Base-by-base conservation (phyloP, 2,888 invertebrate genomes). In the Yponomeuta cagnagella region DNA sequence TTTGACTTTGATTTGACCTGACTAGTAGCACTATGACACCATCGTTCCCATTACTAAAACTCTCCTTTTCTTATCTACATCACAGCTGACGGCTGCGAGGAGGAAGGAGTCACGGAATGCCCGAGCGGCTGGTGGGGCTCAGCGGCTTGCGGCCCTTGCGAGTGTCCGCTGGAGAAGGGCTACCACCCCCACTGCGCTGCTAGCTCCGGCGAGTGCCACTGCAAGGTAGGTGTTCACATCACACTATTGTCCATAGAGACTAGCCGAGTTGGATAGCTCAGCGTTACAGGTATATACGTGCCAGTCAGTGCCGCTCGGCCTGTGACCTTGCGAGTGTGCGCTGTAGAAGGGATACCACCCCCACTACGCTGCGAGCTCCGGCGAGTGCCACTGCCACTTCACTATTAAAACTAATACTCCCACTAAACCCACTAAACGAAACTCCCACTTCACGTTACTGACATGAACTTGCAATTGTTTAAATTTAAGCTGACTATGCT, bases 41-140 rank as follows among this genome's bases (percentile, higher is more conserved):
- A 1, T 43, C 43, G 43, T 8, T 43, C 43, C 43, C 5, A 5
- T 6, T 4, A 43, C 43, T 43, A 43, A 43, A 43, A 5, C 43
- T 43, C 43, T 8, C 33, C 33, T 33, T 33, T 33, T 33, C 33
- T 33, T 5, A 5, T 2, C 37, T 5, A 1, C 43, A 43, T 58
- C 8, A 0, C 73, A 90, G 90, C 78, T 0, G 94, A 95, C 4
- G 97, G 96, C 70, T 97, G 97, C 79, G 94, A 95, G 76, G 88
- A 93, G 23, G 93, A 92, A 31, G 93, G 94, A 0, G 93, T 94
- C 6, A 95, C 95, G 73, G 95, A 95, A 0, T 99, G 99, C 77
- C 98, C 98, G 0, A 95, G 97, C 0, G 97, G 97, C 30, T 99
- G 98, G 98, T 98, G 98, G 98, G 98, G 98, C 0, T 95, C 95